Evolutionary conservation across 2,888 invertebrate species (phyloP), one percentile per base, ranked within the genome.

Genomic region (Agrochola lychnidis): DNA sequence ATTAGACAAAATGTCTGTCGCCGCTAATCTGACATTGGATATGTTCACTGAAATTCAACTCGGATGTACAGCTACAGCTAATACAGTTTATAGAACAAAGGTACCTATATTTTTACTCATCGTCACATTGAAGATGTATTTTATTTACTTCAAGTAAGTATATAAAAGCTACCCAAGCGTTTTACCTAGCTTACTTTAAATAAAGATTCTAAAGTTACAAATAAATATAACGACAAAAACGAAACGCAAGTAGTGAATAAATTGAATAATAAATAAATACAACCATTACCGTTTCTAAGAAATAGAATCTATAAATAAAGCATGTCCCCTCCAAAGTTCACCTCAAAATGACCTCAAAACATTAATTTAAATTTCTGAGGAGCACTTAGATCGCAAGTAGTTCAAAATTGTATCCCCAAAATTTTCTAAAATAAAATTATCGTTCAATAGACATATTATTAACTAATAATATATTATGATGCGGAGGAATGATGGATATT

Each of bases 1-100:
- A 89, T 88, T 90, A 87, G 84, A 84, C 87, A 85, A 85, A 87
- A 88, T 87, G 89, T 81, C 83, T 84, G 84, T 83, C 85, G 82
- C 74, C 70, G 76, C 83, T 86, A 87, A 89, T 87, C 83, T 85
- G 85, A 85, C 85, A 67, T 79, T 79, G 66, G 83, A 87, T 86
- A 83, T 84, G 83, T 82, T 81, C 74, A 74, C 79, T 76, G 40
- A 72, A 85, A 76, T 80, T 63, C 25, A 62, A 70, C 59, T 68
- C 70, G 4, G 36, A 70, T 53, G 42, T 79, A 64, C 14, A 30
- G 30, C 45, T 45, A 45, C 36, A 67, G 48, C 30, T 30, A 40
- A 56, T 61, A 66, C 4, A 48, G 53, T 76, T 66, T 56, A 30
- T 16, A 7, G 40, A 51, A 81, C 36, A 40, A 68, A 68, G 36